A percentile compares a stretch with the other conserved stretches of the same genome.
Conservation (phyloP, 64 coral and sea anemone genomes). For the Stylophora pistillata region DNA sequence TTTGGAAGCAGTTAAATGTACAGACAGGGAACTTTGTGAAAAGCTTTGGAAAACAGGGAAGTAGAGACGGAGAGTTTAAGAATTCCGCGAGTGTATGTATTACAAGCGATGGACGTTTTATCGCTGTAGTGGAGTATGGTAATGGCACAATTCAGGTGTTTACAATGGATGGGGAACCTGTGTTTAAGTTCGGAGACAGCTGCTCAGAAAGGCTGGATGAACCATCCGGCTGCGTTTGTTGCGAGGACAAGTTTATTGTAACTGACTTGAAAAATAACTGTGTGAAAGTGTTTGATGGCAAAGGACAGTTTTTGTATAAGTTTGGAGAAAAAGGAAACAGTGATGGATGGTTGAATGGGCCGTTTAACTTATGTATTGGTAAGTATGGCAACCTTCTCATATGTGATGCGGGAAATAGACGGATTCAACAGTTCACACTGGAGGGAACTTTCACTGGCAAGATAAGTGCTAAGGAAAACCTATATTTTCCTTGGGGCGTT, state of each 20-base stretch:
- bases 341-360: conserved; percentile 16
- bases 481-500: background rate
- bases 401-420: conserved; percentile 46
- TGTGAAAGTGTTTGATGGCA: conserved; percentile 51
- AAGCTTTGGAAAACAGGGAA: no score
- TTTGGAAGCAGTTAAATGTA: no score
- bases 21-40: no score
- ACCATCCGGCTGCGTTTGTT: background rate
- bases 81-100: no score
- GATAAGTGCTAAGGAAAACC: background rate
- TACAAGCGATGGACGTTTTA: no score
- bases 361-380: conserved; percentile 40
- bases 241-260: conserved; percentile 19
- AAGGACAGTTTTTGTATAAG: conserved; percentile 16
- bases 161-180: conserved; percentile 32
- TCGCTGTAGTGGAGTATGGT: no score
- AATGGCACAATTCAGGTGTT: no score
- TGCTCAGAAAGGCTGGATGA: background rate
- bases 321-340: conserved; percentile 17
- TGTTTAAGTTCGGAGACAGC: conserved; percentile 13
- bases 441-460: conserved; percentile 10
- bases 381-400: conserved; percentile 37
- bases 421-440: conserved; percentile 46
- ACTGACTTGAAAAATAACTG: conserved; percentile 13
- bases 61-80: no score